phyloP scores from a whole-genome alignment of 2,113 vertebrate species.

The Seriola dumerili region DNA sequence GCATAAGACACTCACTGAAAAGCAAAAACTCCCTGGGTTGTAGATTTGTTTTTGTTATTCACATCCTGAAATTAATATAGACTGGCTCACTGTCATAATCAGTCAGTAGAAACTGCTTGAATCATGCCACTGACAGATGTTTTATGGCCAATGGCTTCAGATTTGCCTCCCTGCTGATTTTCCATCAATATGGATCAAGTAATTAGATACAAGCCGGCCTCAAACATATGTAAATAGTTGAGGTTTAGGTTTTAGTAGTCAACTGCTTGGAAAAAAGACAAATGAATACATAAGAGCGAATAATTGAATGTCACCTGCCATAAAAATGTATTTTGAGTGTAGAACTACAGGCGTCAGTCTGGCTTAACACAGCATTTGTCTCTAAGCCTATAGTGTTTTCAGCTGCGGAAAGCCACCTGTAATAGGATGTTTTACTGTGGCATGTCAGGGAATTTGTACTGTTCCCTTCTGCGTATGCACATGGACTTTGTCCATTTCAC shows the following conservation, averaged over 20 bases:
- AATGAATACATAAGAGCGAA: conserved; percentile 39
- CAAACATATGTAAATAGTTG: conserved; percentile 56
- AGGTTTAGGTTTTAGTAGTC: conserved; percentile 15
- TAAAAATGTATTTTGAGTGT: conserved; percentile 27
- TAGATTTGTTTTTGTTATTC: conserved; percentile 55
- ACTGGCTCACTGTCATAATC: conserved; percentile 53
- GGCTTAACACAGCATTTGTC: conserved; percentile 23
- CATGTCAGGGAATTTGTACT: conserved; percentile 56
- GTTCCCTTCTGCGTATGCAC: conserved; percentile 46
- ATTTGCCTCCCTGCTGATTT: conserved; percentile 66
- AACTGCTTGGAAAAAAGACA: conserved; percentile 9
- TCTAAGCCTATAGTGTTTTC: conserved; percentile 21
- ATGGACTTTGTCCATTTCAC: conserved; percentile 67
- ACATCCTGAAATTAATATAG: conserved; percentile 55
- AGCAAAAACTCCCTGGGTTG: conserved; percentile 27
- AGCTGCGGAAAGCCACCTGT: conserved; percentile 50
- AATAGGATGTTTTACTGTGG: conserved; percentile 48
- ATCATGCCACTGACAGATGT: conserved; percentile 59
- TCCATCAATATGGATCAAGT: conserved; percentile 61
- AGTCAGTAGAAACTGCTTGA: conserved; percentile 41
- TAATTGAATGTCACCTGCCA: conserved; percentile 47
- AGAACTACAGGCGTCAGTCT: conserved; percentile 23
- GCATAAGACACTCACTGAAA: conserved; percentile 29
- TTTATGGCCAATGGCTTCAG: conserved; percentile 52
- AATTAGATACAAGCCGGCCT: conserved; percentile 42